Evolutionary conservation across 2,113 vertebrate genomes (phyloP), one percentile per base, ranked within the genome.

Genomic region (Tragelaphus buxtoni): DNA sequence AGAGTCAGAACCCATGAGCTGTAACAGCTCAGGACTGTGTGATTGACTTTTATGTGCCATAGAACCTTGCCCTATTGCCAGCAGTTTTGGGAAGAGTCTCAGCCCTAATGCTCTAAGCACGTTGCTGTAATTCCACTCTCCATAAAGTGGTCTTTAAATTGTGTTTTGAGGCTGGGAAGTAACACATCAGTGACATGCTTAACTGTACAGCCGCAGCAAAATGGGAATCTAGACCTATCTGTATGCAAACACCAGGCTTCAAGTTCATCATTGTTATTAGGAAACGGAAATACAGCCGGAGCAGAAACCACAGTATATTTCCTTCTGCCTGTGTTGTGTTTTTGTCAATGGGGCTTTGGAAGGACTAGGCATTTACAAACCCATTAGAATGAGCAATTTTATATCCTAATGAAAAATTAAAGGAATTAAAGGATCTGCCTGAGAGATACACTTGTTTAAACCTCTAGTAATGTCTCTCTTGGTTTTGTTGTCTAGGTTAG

Each of bases 91-190:
- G 88, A 90, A 92, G 87, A 92, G 87, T 88, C 96, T 56, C 83
- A 82, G 94, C 51, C 92, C 85, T 85, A 86, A 79, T 42, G 69
- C 51, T 88, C 82, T 85, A 92, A 90, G 56, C 84, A 88, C 84
- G 76, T 90, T 65, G 93, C 95, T 96, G 39, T 96, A 85, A 97
- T 95, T 96, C 0, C 17, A 10, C 45, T 60, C 63, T 53, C 90
- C 82, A 95, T 96, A 94, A 97, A 97, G 92, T 81, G 88, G 91
- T 94, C 93, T 96, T 98, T 98, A 96, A 96, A 92, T 97, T 91
- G 97, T 94, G 69, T 65, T 96, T 85, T 9, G 94, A 93, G 94
- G 77, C 93, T 49, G 88, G 63, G 56, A 98, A 95, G 86, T 76
- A 56, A 56, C 56, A 49, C 77, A 49, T 61, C 69, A 55, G 86